Percentiles rank a stretch among this genome's conserved stretches.
phyloP scores from a whole-genome alignment of 2,888 invertebrate species.

The Osmoderma eremita region DNA sequence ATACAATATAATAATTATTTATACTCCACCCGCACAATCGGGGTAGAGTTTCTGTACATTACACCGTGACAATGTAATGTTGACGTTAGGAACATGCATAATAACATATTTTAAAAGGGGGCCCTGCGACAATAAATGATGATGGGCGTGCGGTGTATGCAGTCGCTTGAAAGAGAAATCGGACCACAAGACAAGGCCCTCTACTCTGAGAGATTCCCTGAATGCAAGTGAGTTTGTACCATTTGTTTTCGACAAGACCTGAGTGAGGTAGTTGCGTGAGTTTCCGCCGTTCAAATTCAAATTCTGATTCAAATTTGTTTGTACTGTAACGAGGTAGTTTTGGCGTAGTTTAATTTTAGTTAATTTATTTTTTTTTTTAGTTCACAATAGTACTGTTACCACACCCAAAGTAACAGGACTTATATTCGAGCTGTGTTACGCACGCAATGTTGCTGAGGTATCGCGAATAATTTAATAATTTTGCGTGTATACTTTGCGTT shows the following conservation, averaged over 20 bases:
- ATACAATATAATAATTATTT: slow-evolving; percentile 60
- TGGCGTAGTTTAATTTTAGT: slow-evolving; percentile 25
- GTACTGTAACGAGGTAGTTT: slow-evolving; percentile 46
- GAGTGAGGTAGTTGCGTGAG: slow-evolving; percentile 47
- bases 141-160: background rate
- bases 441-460: slow-evolving; percentile 10
- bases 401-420: slow-evolving; percentile 26
- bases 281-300: slow-evolving; percentile 41
- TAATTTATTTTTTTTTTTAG: slow-evolving; percentile 10
- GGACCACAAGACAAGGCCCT: slow-evolving; percentile 23
- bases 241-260: slow-evolving; percentile 34
- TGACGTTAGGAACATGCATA: slow-evolving; percentile 57
- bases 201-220: slow-evolving; percentile 43
- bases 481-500: slow-evolving; percentile 19
- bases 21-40: slow-evolving; percentile 55
- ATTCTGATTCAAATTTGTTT: slow-evolving; percentile 42
- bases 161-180: background rate
- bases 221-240: slow-evolving; percentile 37
- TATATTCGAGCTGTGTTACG: slow-evolving; percentile 35
- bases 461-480: background rate
- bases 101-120: slow-evolving; percentile 36
- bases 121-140: slow-evolving; percentile 17
- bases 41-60: slow-evolving; percentile 55
- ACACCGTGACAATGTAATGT: slow-evolving; percentile 62
- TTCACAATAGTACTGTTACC: slow-evolving; percentile 14